Evolutionary conservation across 1,140 invertebrate genomes (phyloP), one percentile per base, ranked within the genome.

Genomic region (Drepana arcuata): DNA sequence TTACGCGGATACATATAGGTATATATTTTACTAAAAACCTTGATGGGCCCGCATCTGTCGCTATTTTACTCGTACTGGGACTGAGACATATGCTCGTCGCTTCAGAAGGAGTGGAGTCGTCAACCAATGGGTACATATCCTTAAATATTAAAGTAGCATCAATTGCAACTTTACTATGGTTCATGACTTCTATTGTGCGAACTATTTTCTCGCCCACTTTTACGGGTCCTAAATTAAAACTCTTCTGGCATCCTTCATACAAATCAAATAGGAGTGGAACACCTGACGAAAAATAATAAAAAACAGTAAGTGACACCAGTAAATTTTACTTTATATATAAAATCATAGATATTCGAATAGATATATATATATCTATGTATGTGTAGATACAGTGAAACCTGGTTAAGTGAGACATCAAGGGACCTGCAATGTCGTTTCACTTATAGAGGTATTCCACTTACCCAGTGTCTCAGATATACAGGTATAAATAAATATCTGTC

Each of bases 191-290:
- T 16, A 82, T 79, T 30, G 66, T 55, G 6, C 69, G 59, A 4
- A 77, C 30, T 29, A 68, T 66, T 34, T 71, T 82, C 10, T 78
- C 57, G 0, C 78, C 74, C 2, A 82, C 61, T 57, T 74, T 82
- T 2, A 79, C 71, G 13, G 66, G 57, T 16, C 78, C 78, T 5
- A 82, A 40, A 41, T 79, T 59, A 27, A 74, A 79, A 43, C 62
- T 75, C 31, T 79, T 82, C 55, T 82, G 71, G 24, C 78, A 82
- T 6, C 78, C 78, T 56, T 82, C 78, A 24, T 69, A 79, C 2
- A 82, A 46, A 35, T 82, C 78, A 25, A 70, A 75, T 10, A 82
- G 48, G 0, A 79, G 40, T 16, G 73, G 73, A 13, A 82, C 50
- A 11, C 78, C 78, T 82, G 16, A 67, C 49, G 4, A 23, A 14